Evolutionary conservation across 2,888 invertebrate genomes (phyloP), one percentile per base, ranked within the genome.

Genomic region (Agonopterix heracliana): DNA sequence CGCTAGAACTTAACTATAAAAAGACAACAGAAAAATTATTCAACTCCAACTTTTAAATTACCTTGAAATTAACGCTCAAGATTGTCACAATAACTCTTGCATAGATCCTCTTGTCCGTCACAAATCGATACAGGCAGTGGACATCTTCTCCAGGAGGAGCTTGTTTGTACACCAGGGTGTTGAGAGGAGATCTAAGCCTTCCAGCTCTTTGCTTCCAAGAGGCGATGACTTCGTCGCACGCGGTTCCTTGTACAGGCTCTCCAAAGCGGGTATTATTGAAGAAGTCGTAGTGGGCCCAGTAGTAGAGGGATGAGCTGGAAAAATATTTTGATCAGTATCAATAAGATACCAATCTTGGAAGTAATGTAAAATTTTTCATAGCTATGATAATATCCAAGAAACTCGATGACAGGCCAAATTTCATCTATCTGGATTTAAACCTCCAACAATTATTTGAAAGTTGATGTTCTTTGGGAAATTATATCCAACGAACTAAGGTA

Each of bases 251-350:
- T 0, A 96, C 94, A 0, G 95, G 93, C 56, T 95, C 95, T 0
- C 97, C 97, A 57, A 94, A 93, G 47, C 94, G 93, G 0, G 95
- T 96, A 66, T 96, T 96, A 77, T 97, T 96, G 84, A 96, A 97
- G 88, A 96, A 97, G 70, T 97, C 96, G 69, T 96, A 97, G 72
- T 96, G 96, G 0, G 96, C 96, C 96, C 96, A 96, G 74, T 96
- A 97, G 80, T 97, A 96, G 10, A 97, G 89, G 0, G 96, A 96
- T n/a, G 96, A 96, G 0, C 92, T 92, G 73, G 2, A 62, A 63
- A 2, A 34, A 5, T 44, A 48, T 10, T 42, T 12, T 43, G 3
- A 26, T 26, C 7, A 26, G 26, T 26, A 5, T 26, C 26, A 12
- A 35, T 1, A 5, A 26, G 1, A 26, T 5, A 26, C 26, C 1